Percentiles rank a stretch among this genome's conserved stretches.
phyloP scores from a whole-genome alignment of 2,888 invertebrate species.

The Drosophila anomalata region DNA sequence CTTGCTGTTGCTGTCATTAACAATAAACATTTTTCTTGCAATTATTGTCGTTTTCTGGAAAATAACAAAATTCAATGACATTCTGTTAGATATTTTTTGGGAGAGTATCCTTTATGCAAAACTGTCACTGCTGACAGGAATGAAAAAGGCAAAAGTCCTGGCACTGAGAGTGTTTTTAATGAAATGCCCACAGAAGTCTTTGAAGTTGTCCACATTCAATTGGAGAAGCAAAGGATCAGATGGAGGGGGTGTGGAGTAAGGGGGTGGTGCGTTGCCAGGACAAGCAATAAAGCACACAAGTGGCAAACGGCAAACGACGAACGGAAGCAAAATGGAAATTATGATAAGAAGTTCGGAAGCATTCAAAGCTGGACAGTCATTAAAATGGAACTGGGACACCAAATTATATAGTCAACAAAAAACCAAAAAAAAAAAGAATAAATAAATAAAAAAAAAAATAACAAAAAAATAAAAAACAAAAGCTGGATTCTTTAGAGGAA shows the following conservation, averaged over 20 bases:
- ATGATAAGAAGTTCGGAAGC: slow-evolving; percentile 53
- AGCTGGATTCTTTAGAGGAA: not conserved
- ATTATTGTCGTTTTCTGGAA: slow-evolving; percentile 14
- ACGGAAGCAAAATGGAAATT: slow-evolving; percentile 63
- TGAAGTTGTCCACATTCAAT: slow-evolving; percentile 62
- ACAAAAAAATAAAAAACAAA: slow-evolving; percentile 14
- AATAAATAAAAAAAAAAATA: slow-evolving; percentile 5
- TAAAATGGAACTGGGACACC: slow-evolving; percentile 61
- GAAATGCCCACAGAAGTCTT: slow-evolving; percentile 61
- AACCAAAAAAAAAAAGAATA: slow-evolving; percentile 8
- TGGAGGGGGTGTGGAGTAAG: not conserved
- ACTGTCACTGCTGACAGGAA: slow-evolving; percentile 6
- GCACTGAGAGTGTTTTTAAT: slow-evolving; percentile 55
- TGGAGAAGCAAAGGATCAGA: slow-evolving; percentile 13
- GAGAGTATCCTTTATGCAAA: slow-evolving; percentile 41
- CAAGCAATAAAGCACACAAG: slow-evolving; percentile 45
- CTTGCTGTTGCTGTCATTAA: slow-evolving; percentile 4
- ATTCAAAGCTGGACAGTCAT: slow-evolving; percentile 57
- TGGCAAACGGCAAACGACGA: slow-evolving; percentile 18
- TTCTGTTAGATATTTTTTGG: slow-evolving; percentile 29
- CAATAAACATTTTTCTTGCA: slow-evolving; percentile 27
- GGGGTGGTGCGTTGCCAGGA: slow-evolving; percentile 14
- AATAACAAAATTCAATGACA: slow-evolving; percentile 52
- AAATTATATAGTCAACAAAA: slow-evolving; percentile 55
- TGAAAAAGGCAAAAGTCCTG: slow-evolving; percentile 29